These are phyloP conservation scores for Villa cingulata DNA, from an alignment of 2,888 invertebrate genomes.

Conservation along the genomic window DNA sequence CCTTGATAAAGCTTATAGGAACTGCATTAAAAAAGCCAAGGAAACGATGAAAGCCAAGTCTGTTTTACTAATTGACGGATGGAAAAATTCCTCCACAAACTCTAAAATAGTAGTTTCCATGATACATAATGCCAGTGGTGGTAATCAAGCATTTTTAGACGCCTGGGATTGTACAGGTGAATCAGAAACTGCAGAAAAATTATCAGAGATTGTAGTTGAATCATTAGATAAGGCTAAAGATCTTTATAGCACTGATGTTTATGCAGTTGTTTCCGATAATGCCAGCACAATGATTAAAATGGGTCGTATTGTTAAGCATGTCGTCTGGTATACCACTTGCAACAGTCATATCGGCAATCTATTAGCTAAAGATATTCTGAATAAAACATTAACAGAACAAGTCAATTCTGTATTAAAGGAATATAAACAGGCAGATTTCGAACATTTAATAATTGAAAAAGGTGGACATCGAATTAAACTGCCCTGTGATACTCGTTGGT, in stretches of 20 bases:
- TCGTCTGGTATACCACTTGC: conserved; percentile 17
- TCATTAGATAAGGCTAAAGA: conserved; percentile 11
- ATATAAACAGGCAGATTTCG: no score
- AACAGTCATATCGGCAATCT: conserved; percentile 17
- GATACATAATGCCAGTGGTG: conserved; percentile 5
- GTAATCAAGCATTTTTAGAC: conserved; percentile 11
- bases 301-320: conserved; percentile 13
- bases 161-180: conserved; percentile 13
- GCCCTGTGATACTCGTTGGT: no score
- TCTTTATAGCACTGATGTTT: conserved; percentile 11
- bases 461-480: no score
- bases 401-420: background rate
- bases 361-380: background rate
- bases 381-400: background rate
- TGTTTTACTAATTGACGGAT: no score
- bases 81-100: no score
- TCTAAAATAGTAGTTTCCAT: conserved; percentile 9
- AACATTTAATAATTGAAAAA: no score
- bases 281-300: conserved; percentile 16
- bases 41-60: no score
- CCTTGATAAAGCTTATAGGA: no score
- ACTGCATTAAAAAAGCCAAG: no score
- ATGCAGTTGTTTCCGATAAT: conserved; percentile 19
- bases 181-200: conserved; percentile 8
- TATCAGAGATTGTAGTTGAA: conserved; percentile 12